Conservation (phyloP, 1,140 invertebrate genomes). For the Sesamia nonagrioides region DNA sequence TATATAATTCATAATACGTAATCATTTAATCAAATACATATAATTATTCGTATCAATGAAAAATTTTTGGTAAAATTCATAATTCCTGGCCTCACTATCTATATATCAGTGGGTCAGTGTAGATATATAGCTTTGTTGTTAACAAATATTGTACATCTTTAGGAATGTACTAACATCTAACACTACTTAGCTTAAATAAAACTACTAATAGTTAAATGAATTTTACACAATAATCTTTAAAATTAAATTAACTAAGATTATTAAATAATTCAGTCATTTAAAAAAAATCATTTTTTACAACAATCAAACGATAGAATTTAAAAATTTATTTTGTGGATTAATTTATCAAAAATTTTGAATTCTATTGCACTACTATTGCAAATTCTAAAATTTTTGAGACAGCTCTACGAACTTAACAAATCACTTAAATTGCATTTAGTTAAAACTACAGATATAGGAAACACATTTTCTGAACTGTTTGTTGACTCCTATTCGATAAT, state of each 20-base stretch:
- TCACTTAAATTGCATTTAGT: conserved; percentile 30
- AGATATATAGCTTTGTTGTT: conserved; percentile 62
- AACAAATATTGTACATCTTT: conserved; percentile 76
- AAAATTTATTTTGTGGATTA: conserved; percentile 58
- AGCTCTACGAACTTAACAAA: neutral
- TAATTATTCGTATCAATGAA: conserved; percentile 84
- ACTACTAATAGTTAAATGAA: conserved; percentile 52
- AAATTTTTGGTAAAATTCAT: conserved; percentile 83
- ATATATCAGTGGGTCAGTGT: conserved; percentile 70
- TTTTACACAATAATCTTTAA: conserved; percentile 67
- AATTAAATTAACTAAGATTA: conserved; percentile 73
- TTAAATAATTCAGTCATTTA: conserved; percentile 83
- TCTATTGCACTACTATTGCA: conserved; percentile 71
- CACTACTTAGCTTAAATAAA: conserved; percentile 68
- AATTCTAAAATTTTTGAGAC: conserved; percentile 26
- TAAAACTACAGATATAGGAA: conserved; percentile 64
- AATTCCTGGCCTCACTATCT: conserved; percentile 68
- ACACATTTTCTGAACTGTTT: conserved; percentile 56
- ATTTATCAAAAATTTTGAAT: conserved; percentile 61
- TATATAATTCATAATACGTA: conserved; percentile 66
- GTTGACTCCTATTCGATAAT: conserved; percentile 44
- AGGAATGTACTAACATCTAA: conserved; percentile 83
- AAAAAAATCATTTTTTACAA: conserved; percentile 72
- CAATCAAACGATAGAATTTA: conserved; percentile 58
- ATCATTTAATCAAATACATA: conserved; percentile 82